These are phyloP conservation scores for Tiliqua scincoides DNA, from an alignment of 2,113 vertebrate genomes.

Conservation along the genomic window DNA sequence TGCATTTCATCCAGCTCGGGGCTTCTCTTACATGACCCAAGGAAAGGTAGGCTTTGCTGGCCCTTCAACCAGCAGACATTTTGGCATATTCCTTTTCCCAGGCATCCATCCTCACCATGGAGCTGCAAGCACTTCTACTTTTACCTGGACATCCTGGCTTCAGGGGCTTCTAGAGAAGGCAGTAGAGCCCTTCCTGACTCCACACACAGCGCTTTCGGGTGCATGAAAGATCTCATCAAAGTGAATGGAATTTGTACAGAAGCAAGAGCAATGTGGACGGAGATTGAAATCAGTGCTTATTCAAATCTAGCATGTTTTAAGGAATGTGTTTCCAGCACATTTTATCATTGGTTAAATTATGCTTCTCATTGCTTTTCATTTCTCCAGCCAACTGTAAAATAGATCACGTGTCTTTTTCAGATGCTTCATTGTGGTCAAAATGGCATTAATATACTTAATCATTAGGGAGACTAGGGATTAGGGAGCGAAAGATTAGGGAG, in stretches of 20 bases:
- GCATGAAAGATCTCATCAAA: neutral
- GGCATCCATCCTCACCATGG: too few relatives aligned
- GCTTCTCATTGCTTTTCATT: slow-evolving; percentile 34
- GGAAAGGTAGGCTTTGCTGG: neutral
- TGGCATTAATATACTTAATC: slow-evolving; percentile 21
- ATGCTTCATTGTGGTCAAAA: neutral
- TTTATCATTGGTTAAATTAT: slow-evolving; percentile 30
- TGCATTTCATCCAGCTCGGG: neutral
- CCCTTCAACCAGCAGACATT: neutral
- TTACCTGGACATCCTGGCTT: too few relatives aligned
- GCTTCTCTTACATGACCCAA: neutral
- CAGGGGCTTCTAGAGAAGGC: neutral
- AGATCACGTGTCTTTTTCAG: neutral
- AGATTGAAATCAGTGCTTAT: slow-evolving; percentile 17
- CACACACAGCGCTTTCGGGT: neutral
- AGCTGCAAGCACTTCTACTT: neutral
- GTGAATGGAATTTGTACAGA: neutral
- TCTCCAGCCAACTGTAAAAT: slow-evolving; percentile 32
- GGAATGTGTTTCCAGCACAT: neutral
- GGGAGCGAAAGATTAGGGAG: too few relatives aligned
- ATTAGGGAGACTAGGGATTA: too few relatives aligned
- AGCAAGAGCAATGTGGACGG: neutral
- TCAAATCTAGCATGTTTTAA: neutral
- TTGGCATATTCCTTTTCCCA: neutral
- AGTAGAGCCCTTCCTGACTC: neutral